Evolutionary conservation across 1,140 invertebrate genomes (phyloP).

Genomic region (Drosophila murphyi): DNA sequence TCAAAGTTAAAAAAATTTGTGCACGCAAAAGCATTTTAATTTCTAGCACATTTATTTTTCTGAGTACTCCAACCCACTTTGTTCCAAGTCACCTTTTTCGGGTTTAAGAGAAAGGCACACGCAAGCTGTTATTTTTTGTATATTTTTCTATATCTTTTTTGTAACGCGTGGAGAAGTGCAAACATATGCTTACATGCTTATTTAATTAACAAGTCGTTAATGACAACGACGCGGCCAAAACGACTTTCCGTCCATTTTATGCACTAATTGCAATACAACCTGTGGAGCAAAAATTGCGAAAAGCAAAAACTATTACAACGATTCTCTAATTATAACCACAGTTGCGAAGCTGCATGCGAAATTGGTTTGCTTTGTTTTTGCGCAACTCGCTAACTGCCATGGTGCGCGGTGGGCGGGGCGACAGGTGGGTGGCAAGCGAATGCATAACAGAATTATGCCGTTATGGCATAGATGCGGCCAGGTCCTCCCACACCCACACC

Average conservation of each 20-base stretch:
- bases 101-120: not conserved
- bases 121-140: conserved; percentile 1
- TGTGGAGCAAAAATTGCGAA: conserved; percentile 57
- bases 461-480: conserved; percentile 30
- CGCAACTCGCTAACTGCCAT: not conserved
- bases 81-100: not conserved
- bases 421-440: not conserved
- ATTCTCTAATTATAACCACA: conserved; percentile 27
- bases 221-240: conserved; percentile 29
- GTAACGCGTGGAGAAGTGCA: conserved; percentile 7
- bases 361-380: conserved; percentile 38
- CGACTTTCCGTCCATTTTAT: conserved; percentile 40
- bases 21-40: no score
- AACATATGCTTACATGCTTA: conserved; percentile 46
- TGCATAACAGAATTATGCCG: conserved; percentile 48
- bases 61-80: not conserved
- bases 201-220: conserved; percentile 75
- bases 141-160: not conserved
- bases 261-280: conserved; percentile 75
- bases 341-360: conserved; percentile 23
- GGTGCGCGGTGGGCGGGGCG: not conserved
- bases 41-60: no score
- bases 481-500: not conserved
- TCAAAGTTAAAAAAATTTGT: no score
- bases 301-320: conserved; percentile 19